Evolutionary conservation across 2,797 vertebrate genomes (phyloP), one percentile per base, ranked within the genome.

Genomic region (Pitangus sulphuratus): DNA sequence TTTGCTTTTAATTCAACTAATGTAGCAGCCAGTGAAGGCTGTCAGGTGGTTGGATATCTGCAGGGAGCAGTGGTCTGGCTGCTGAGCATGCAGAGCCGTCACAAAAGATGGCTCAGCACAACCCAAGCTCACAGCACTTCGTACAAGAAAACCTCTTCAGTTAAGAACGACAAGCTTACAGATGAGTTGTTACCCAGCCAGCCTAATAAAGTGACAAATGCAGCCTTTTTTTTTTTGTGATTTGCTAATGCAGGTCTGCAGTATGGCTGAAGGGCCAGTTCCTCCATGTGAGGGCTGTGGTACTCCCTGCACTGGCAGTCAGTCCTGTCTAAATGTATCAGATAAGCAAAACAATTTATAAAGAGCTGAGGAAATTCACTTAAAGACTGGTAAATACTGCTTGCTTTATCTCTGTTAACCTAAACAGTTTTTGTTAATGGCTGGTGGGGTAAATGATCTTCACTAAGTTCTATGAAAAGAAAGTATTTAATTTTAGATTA

Each of bases 351-450:
- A 93, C 83, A 86, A 74, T 95, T 97, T 95, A 94, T 26, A 91
- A 77, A 93, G 61, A 35, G 8, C 58, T 79, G 79, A 91, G 80
- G 82, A 91, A 95, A 93, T 81, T 91, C 90, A 84, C 85, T 95
- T 90, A 54, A 76, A 74, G 65, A 56, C 39, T 69, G 20, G 80
- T 93, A 81, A 91, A 97, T 81, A 93, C 56, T 76, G 70, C 84
- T 91, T 88, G 70, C 47, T 74, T 94, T 94, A 90, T 97, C 91
- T 84, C 42, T 84, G 0, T 75, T 91, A 95, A 93, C 51, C 70
- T 93, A 90, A 96, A 95, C 85, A 91, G 40, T 93, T 94, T 79
- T 28, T 87, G 50, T 95, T 84, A 96, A 78, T 88, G 74, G 57
- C 44, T 95, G 54, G 31, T 33, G 65, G 79, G 65, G 76, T 84